Evolutionary conservation across 1,140 invertebrate genomes (phyloP).

Genomic region (Drosophila repletoides): DNA sequence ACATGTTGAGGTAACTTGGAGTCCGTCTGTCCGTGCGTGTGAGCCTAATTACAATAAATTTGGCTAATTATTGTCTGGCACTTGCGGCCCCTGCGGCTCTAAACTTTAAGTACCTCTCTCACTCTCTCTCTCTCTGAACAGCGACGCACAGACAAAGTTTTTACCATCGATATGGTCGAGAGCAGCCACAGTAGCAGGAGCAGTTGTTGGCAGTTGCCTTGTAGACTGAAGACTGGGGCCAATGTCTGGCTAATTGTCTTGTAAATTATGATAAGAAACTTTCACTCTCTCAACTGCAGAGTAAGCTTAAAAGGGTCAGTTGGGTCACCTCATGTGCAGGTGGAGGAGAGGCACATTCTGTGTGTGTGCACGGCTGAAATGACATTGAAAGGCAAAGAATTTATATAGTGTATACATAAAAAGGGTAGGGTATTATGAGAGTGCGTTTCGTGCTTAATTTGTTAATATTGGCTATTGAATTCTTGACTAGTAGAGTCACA

Average conservation of each 20-base stretch:
- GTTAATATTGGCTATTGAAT: no score
- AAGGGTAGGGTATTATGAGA: no score
- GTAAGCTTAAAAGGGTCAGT: slow-evolving; percentile 66
- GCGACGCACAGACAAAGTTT: slow-evolving; percentile 58
- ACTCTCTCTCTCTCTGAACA: neutral
- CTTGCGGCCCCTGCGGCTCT: slow-evolving; percentile 40
- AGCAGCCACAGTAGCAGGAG: slow-evolving; percentile 2
- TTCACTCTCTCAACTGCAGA: slow-evolving; percentile 39
- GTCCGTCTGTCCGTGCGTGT: slow-evolving; percentile 53
- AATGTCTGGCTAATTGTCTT: slow-evolving; percentile 73
- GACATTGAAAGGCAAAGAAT: no score
- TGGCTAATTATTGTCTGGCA: slow-evolving; percentile 76
- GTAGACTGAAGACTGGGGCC: neutral
- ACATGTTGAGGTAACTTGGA: slow-evolving; percentile 50
- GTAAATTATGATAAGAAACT: slow-evolving; percentile 79
- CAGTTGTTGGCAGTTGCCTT: neutral
- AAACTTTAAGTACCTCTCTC: slow-evolving; percentile 64
- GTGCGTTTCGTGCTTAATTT: no score
- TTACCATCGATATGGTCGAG: slow-evolving; percentile 52
- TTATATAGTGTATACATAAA: neutral
- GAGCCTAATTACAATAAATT: slow-evolving; percentile 78
- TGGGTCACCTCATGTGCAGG: slow-evolving; percentile 50
- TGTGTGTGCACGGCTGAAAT: neutral
- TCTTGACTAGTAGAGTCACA: no score
- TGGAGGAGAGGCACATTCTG: slow-evolving; percentile 6